Conservation (phyloP, 2,888 invertebrate species). For the Coelopa pilipes region DNA sequence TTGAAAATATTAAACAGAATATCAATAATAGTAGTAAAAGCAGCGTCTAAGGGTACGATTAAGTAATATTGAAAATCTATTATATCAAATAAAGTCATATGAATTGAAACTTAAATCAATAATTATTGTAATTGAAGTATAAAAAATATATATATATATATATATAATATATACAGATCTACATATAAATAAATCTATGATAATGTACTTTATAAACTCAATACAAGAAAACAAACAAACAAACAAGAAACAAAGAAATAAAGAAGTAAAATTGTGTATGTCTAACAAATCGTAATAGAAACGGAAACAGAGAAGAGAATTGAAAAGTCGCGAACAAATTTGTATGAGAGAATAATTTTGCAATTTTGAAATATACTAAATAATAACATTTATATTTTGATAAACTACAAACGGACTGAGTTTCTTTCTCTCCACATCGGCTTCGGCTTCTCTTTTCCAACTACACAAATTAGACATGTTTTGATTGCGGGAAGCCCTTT, state of each 20-base stretch:
- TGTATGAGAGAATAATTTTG: slow-evolving; percentile 24
- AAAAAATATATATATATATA: slow-evolving; percentile 16
- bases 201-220: not conserved
- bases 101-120: slow-evolving; percentile 23
- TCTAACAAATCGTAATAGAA: slow-evolving; percentile 1
- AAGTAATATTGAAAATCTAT: not conserved
- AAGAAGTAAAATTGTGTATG: not conserved
- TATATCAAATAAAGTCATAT: slow-evolving; percentile 18
- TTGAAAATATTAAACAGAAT: slow-evolving; percentile 14
- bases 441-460: too few relatives aligned
- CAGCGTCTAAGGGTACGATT: not conserved
- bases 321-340: slow-evolving; percentile 1
- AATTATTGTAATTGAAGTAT: slow-evolving; percentile 6
- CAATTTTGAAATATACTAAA: slow-evolving; percentile 29
- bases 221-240: not conserved
- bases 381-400: slow-evolving; percentile 46
- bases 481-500: too few relatives aligned
- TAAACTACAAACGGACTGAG: slow-evolving; percentile 37
- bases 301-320: not conserved
- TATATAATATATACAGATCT: slow-evolving; percentile 10
- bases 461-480: too few relatives aligned
- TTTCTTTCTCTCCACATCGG: not conserved
- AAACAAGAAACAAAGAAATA: not conserved
- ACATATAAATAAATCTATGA: slow-evolving; percentile 7
- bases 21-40: slow-evolving; percentile 13